Evolutionary conservation across 2,797 vertebrate genomes (phyloP).

Genomic region (Margarornis squamiger): DNA sequence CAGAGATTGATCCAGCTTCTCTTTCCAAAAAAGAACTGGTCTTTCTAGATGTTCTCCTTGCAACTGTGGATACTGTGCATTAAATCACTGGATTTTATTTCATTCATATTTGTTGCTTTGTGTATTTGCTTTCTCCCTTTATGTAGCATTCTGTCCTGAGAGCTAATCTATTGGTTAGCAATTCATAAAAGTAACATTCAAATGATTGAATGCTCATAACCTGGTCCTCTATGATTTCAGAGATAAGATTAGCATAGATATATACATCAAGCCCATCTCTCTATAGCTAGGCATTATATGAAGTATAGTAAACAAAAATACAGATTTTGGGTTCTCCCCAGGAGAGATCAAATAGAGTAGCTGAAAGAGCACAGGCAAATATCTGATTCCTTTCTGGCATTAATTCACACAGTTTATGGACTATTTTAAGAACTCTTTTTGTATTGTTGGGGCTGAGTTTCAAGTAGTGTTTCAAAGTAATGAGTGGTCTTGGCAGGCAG

Average conservation of each 20-base stretch:
- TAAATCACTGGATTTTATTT: not conserved
- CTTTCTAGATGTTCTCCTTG: not conserved
- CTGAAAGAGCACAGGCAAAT: not conserved
- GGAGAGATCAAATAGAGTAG: not conserved
- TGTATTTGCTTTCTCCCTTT: not conserved
- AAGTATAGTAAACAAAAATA: not conserved
- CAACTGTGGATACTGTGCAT: not conserved
- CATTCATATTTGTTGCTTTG: fast-evolving
- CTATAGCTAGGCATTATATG: not conserved
- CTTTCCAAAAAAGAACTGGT: not conserved
- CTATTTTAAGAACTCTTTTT: constrained; percentile 8
- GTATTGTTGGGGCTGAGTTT: not conserved
- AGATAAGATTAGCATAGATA: not conserved
- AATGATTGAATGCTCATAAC: not conserved
- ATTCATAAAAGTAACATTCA: not conserved
- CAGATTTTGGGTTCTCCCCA: not conserved
- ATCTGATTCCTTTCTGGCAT: constrained; percentile 11
- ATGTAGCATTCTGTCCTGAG: not conserved
- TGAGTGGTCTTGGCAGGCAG: not conserved
- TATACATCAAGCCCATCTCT: not conserved
- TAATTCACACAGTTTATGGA: not conserved
- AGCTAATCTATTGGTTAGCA: not conserved
- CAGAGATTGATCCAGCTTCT: not conserved
- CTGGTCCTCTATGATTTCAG: not conserved
- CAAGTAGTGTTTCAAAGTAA: not conserved